phyloP scores from a whole-genome alignment of 2,888 invertebrate genomes.

The Gandaritis pyraliata region DNA sequence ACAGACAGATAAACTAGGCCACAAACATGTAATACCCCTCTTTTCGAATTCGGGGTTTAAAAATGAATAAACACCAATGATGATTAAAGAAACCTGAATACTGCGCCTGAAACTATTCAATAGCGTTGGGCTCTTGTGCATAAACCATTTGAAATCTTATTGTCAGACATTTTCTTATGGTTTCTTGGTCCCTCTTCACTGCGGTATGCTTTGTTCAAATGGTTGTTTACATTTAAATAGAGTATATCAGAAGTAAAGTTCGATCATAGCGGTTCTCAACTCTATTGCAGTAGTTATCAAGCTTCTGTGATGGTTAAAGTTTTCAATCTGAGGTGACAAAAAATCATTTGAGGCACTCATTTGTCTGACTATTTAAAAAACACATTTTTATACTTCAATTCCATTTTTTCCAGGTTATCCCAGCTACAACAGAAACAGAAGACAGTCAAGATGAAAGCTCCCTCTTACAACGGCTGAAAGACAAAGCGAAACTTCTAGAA shows the following conservation, averaged over 20 bases:
- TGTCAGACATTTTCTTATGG: constrained; percentile 28
- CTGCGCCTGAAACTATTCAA: constrained; percentile 56
- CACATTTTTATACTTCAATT: too few species aligned
- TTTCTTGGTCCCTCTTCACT: constrained; percentile 43
- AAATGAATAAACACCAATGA: constrained; percentile 51
- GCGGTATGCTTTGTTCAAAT: constrained; percentile 48
- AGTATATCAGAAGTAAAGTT: constrained; percentile 45
- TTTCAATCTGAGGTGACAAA: constrained; percentile 76
- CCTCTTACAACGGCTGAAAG: constrained; percentile 71
- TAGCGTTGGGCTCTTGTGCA: constrained; percentile 41
- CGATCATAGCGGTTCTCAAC: constrained; percentile 45
- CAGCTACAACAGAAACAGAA: constrained; percentile 55
- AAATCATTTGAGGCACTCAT: background rate
- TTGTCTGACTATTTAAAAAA: too few species aligned
- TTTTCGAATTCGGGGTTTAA: background rate
- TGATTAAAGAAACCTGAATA: constrained; percentile 63
- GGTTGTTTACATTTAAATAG: constrained; percentile 19
- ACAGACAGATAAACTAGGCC: too few species aligned
- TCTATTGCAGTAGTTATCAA: constrained; percentile 54
- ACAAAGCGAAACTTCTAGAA: constrained; percentile 80
- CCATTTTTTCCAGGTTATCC: constrained; percentile 43
- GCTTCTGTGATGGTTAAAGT: constrained; percentile 77
- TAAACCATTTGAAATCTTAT: constrained; percentile 45
- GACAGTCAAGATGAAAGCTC: constrained; percentile 70
- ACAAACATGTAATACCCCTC: too few species aligned